Evolutionary conservation across 2,113 vertebrate species (phyloP).

Genomic region (Regulus satrapa): DNA sequence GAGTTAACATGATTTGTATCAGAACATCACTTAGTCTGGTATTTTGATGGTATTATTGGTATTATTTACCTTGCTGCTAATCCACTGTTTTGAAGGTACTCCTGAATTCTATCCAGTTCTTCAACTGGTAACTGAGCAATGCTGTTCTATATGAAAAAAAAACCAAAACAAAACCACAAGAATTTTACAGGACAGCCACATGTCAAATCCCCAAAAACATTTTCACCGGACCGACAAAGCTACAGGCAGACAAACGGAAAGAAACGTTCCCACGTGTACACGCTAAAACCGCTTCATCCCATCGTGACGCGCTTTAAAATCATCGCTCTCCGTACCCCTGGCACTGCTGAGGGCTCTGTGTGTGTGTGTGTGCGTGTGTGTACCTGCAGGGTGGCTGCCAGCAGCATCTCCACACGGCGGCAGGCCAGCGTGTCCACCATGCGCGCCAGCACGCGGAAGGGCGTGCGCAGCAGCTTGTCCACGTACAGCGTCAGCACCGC

Average conservation of each 20-base stretch:
- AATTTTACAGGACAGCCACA: neutral
- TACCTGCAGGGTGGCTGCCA: conserved; percentile 93
- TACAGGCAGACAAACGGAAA: too few relatives aligned
- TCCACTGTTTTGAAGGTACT: conserved; percentile 89
- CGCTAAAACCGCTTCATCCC: neutral
- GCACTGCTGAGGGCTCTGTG: too few relatives aligned
- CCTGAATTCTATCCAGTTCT: conserved; percentile 91
- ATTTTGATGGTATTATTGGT: neutral
- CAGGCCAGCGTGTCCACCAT: conserved; percentile 96
- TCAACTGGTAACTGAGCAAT: conserved; percentile 88
- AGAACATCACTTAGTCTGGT: neutral
- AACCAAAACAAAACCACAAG: too few relatives aligned
- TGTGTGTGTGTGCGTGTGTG: too few relatives aligned
- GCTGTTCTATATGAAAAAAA: conserved; percentile 83
- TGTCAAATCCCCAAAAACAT: neutral
- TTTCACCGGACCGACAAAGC: neutral
- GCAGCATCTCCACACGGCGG: conserved; percentile 94
- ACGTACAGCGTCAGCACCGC: conserved; percentile 90
- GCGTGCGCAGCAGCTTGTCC: conserved; percentile 90
- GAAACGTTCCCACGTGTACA: too few relatives aligned
- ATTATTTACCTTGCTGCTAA: conserved; percentile 85
- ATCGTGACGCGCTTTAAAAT: neutral
- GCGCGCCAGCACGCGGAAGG: conserved; percentile 90
- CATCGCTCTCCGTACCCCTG: too few relatives aligned
- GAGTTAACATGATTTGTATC: neutral